Evolutionary conservation across 1,140 invertebrate species (phyloP), one percentile per base, ranked within the genome.

Genomic region (Wiebesia pumilae): DNA sequence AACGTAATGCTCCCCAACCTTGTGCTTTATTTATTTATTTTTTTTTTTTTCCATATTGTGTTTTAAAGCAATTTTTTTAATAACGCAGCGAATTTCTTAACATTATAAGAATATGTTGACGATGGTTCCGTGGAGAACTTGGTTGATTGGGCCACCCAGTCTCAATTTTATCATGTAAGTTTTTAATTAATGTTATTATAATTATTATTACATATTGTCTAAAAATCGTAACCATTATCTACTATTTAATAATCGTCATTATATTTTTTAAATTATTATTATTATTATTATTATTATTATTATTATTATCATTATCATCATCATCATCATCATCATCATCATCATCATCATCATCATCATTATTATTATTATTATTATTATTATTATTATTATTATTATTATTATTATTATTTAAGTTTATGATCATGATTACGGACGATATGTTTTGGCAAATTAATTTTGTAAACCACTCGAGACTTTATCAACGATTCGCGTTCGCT

Each of bases 141-240:
- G n/a, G 71, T 82, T 84, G 79, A 84, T 87, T 84, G 86, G 69
- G 54, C 86, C 86, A 75, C 82, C 69, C 86, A 81, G 81, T 84
- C 80, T 81, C 65, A 40, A 88, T 88, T 88, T 85, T 83, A 65
- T 69, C 51, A 83, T 88, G 84, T 87, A 87, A 84, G 84, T 87
- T 88, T 87, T 86, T 84, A 86, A 85, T 58, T 71, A 88, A 51
- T 81, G 75, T 84, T 79, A 69, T 82, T 85, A 85, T 85, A 78
- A 77, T 86, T 80, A 47, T 81, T 84, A 87, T 86, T 86, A 27
- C 69, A 83, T 85, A 83, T 65, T 84, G 38, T 86, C 35, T 87
- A 75, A 71, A 82, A 81, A 84, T 83, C 79, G 67, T 84, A 75
- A 83, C 47, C 40, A 82, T 75, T 84, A 33, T 81, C 43, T 86